phyloP scores from a whole-genome alignment of 1,140 invertebrate species.

The Thrips palmi region DNA sequence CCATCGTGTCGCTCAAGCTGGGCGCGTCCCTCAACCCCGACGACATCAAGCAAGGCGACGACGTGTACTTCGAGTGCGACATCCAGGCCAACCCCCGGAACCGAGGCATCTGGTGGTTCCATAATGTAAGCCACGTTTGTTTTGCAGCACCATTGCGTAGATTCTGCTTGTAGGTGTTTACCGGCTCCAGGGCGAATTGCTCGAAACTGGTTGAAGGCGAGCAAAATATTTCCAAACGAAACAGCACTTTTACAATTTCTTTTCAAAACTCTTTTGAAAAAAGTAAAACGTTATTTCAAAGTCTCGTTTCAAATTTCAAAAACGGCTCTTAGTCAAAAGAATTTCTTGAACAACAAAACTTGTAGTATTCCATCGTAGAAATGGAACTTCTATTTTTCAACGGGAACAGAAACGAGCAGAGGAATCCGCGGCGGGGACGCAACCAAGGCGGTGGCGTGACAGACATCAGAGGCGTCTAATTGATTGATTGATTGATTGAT shows the following conservation, averaged over 20 bases:
- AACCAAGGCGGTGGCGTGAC: no score
- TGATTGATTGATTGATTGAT: no score
- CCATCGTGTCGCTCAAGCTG: slow-evolving; percentile 59
- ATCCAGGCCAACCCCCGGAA: slow-evolving; percentile 69
- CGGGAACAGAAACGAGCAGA: no score
- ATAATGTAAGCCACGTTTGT: slow-evolving; percentile 47
- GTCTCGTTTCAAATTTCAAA: no score
- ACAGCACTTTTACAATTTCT: not conserved
- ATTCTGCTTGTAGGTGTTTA: not conserved
- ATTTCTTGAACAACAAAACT: no score
- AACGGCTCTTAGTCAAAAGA: no score
- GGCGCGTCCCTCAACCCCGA: slow-evolving; percentile 69
- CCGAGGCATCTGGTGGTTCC: slow-evolving; percentile 68
- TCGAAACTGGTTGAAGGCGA: not conserved
- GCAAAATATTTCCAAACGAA: not conserved
- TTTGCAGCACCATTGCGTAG: not conserved
- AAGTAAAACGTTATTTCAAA: slow-evolving; percentile 5
- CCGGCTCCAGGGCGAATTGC: not conserved
- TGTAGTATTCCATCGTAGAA: no score
- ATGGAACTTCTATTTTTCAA: no score
- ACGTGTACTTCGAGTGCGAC: slow-evolving; percentile 84
- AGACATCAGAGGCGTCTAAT: no score
- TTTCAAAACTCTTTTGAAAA: not conserved
- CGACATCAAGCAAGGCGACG: slow-evolving; percentile 78
- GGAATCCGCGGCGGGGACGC: no score